phyloP scores from a whole-genome alignment of 2,888 invertebrate species.

The Dasypolia templi region DNA sequence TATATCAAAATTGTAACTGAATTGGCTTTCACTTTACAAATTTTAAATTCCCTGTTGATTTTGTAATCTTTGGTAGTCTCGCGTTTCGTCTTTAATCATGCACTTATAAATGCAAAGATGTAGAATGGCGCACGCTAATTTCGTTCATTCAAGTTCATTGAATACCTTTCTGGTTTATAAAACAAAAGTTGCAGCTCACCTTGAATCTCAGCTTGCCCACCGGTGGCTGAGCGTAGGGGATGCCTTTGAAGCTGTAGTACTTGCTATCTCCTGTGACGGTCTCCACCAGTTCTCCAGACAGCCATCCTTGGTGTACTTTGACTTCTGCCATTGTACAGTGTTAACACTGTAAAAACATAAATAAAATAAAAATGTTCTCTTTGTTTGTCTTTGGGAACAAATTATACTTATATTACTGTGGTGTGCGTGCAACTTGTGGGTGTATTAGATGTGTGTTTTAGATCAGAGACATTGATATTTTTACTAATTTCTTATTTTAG shows the following conservation, averaged over 20 bases:
- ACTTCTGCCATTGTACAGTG: constrained; percentile 63
- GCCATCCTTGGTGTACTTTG: constrained; percentile 69
- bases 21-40: background rate
- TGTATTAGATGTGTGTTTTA: no score
- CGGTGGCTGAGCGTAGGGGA: constrained; percentile 88
- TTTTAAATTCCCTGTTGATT: background rate
- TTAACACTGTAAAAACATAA: constrained; percentile 7
- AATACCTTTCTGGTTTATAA: background rate
- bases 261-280: constrained; percentile 64
- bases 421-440: no score
- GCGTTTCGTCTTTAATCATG: background rate
- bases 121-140: background rate
- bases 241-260: constrained; percentile 81
- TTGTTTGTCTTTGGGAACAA: background rate
- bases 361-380: background rate
- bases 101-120: background rate
- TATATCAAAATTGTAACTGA: background rate
- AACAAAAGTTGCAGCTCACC: constrained; percentile 69
- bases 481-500: no score
- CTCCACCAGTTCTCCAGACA: constrained; percentile 68
- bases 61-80: background rate
- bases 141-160: background rate
- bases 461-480: no score
- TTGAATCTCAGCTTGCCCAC: constrained; percentile 85
- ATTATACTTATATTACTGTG: background rate